phyloP scores from a whole-genome alignment of 2,888 invertebrate species.

The Brenthis daphne region DNA sequence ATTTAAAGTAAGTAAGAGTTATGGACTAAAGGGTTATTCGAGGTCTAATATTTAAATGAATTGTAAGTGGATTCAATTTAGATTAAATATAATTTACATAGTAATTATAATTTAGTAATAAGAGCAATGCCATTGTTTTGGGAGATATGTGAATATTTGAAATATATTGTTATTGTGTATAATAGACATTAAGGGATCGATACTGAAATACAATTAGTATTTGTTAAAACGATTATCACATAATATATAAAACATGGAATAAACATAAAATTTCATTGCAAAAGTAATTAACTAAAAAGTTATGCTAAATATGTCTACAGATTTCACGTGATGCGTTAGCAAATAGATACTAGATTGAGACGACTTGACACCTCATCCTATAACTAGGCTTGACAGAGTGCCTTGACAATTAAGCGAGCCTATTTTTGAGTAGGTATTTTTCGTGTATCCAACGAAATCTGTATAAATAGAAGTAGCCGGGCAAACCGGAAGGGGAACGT shows the following conservation, averaged over 20 bases:
- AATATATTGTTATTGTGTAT: no score
- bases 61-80: slow-evolving; percentile 12
- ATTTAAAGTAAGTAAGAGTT: slow-evolving; percentile 3
- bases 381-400: not conserved
- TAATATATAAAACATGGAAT: no score
- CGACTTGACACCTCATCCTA: no score
- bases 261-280: no score
- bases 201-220: no score
- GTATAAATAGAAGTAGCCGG: slow-evolving; percentile 10
- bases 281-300: no score
- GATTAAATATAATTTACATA: slow-evolving; percentile 8
- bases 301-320: no score
- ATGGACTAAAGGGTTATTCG: slow-evolving; percentile 3
- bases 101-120: not conserved
- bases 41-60: not conserved
- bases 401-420: not conserved
- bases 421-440: not conserved
- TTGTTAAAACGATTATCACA: no score
- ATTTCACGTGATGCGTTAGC: no score
- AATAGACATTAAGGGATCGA: no score
- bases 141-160: no score
- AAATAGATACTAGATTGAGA: not conserved
- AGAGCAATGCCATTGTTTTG: no score
- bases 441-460: slow-evolving; percentile 2
- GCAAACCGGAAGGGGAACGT: slow-evolving; percentile 5